Percentiles rank a stretch among this genome's conserved stretches.
Conservation (phyloP, 2,888 invertebrate genomes). For the Bellardia bayeri region DNA sequence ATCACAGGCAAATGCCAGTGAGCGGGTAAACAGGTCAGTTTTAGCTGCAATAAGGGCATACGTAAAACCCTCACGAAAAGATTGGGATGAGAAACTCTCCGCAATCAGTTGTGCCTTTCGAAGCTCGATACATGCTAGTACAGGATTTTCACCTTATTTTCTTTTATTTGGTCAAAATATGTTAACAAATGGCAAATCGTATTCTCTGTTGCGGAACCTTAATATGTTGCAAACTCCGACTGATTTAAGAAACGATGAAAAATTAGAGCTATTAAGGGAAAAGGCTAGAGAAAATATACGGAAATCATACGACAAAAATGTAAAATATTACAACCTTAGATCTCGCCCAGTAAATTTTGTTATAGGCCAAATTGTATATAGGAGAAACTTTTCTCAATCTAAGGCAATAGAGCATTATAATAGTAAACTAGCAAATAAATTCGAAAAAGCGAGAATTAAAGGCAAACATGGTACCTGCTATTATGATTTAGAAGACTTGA, state of each 20-base stretch:
- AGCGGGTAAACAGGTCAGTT: slow-evolving; percentile 16
- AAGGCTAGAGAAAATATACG: not conserved
- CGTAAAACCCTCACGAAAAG: slow-evolving; percentile 15
- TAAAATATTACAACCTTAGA: slow-evolving; percentile 4
- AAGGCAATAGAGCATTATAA: slow-evolving; percentile 1
- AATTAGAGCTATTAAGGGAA: not conserved
- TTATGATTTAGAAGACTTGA: slow-evolving; percentile 14
- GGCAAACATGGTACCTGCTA: slow-evolving; percentile 14
- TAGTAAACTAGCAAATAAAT: slow-evolving; percentile 1
- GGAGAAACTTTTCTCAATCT: slow-evolving; percentile 22
- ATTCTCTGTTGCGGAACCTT: not conserved
- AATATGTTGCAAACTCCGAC: not conserved
- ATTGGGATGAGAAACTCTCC: slow-evolving; percentile 28
- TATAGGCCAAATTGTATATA: slow-evolving; percentile 24
- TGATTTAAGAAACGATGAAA: not conserved
- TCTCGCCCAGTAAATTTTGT: slow-evolving; percentile 1
- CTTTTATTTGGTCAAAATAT: slow-evolving; percentile 44
- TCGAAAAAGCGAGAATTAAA: slow-evolving; percentile 22
- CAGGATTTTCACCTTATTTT: slow-evolving; percentile 38
- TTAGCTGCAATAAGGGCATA: slow-evolving; percentile 29
- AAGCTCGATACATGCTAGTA: slow-evolving; percentile 18
- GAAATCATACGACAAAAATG: not conserved
- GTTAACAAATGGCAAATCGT: not conserved
- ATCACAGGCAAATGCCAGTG: slow-evolving; percentile 18
- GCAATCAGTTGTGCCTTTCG: slow-evolving; percentile 27